Evolutionary conservation across 1,140 invertebrate genomes (phyloP).

Genomic region (Aphis craccivora): DNA sequence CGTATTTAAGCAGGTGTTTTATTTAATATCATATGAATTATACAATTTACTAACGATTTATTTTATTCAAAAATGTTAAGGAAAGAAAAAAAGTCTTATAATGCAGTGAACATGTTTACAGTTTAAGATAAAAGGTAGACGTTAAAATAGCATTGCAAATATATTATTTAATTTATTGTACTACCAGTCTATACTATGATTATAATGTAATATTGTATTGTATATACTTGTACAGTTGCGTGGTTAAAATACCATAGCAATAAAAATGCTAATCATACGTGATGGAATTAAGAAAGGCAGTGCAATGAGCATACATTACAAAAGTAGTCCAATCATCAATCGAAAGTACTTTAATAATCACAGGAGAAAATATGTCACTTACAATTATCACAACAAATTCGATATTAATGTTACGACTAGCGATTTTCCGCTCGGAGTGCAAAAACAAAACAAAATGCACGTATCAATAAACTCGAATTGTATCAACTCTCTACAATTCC

Average conservation of each 20-base stretch:
- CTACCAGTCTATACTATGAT: background rate
- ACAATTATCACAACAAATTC: background rate
- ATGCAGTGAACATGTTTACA: too few relatives aligned
- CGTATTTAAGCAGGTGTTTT: too few relatives aligned
- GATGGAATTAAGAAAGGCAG: background rate
- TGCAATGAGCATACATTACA: background rate
- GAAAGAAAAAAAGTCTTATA: too few relatives aligned
- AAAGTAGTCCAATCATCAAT: background rate
- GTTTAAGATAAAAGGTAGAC: too few relatives aligned
- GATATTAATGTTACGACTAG: background rate
- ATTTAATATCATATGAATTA: too few relatives aligned
- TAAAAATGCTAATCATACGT: background rate
- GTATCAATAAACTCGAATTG: background rate
- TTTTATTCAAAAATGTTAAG: too few relatives aligned
- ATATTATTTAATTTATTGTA: background rate
- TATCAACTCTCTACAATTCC: background rate
- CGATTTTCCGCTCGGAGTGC: background rate
- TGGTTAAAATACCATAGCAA: background rate
- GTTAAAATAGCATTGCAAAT: too few relatives aligned
- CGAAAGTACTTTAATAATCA: background rate
- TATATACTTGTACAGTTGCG: background rate
- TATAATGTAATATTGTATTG: background rate
- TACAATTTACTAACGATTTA: too few relatives aligned
- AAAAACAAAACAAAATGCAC: background rate
- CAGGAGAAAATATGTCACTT: background rate